Base-by-base conservation (phyloP, 1,140 invertebrate genomes). In the Melipona quadrifasciata region DNA sequence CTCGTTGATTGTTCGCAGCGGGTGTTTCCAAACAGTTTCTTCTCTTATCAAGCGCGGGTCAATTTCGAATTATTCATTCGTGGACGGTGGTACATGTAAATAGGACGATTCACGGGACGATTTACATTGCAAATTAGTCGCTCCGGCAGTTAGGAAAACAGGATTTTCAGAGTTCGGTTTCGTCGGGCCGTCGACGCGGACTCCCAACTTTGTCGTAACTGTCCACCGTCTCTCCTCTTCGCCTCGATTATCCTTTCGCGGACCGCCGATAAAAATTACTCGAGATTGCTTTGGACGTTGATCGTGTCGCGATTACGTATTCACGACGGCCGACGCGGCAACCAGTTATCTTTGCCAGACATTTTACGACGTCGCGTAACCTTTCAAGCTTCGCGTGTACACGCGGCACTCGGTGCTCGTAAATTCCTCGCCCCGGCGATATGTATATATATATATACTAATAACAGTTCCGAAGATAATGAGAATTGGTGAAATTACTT, bases 91-190 rank as follows among this genome's bases (percentile, higher is more conserved):
- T 21, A 39, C 74, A 61, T 55, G 76, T 78, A 78, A 83, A 83
- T 70, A 58, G 65, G 39, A 78, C 55, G 65, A 61, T 61, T 61
- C 39, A 5, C 55, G 19, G n/a, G n/a, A 1, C 2, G 27, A 83
- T 83, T 58, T 83, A 51, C 76, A 83, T 83, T 83, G 82, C 82
- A 78, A 78, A 83, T 78, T 27, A 61, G 55, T 11, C 65, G 27
- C 17, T n/a, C 39, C 8, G 39, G 39, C 5, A 11, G 16, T 21
- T n/a, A 47, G 51, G 82, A 19, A 51, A 61, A 61, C 67, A 77
- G 74, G 74, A 71, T 83, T 83, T 78, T 78, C 75, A 75, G 65
- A 78, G 14, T 71, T 78, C 47, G 74, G 34, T 78, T 31, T n/a
- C n/a, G n/a, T 57, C 19, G 68, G 2, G 17, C 21, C 27, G 2